phyloP scores from a whole-genome alignment of 2,797 vertebrate genomes.

The Phoebastria nigripes region DNA sequence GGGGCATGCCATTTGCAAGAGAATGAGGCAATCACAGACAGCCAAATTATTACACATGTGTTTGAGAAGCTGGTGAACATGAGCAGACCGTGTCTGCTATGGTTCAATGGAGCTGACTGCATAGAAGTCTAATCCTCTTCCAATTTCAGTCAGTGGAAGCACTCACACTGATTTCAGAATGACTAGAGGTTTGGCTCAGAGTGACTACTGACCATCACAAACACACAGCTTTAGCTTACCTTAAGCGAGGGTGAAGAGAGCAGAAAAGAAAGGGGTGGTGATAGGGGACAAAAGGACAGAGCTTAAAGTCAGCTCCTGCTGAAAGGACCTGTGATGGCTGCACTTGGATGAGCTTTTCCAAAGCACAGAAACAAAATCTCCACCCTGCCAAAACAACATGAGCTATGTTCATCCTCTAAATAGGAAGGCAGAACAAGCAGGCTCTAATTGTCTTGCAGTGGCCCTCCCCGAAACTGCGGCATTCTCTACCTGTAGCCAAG shows the following conservation, averaged over 20 bases:
- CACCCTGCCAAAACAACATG: background rate
- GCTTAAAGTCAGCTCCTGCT: background rate
- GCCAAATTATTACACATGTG: background rate
- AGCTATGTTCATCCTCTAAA: background rate
- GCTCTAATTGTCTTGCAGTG: background rate
- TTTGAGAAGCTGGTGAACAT: background rate
- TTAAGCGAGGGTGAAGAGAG: background rate
- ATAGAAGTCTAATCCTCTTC: slow-evolving; percentile 28
- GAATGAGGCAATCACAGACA: background rate
- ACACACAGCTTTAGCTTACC: background rate
- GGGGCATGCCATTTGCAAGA: background rate
- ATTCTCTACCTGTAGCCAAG: slow-evolving; percentile 12
- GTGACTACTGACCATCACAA: background rate
- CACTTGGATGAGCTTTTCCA: background rate
- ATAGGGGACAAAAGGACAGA: background rate
- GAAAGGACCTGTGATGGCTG: background rate
- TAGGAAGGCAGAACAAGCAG: background rate
- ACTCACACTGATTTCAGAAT: background rate
- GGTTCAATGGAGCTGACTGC: background rate
- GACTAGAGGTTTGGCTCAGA: background rate
- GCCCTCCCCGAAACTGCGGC: background rate
- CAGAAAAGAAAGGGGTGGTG: background rate
- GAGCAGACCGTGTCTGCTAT: background rate
- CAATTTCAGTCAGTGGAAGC: background rate
- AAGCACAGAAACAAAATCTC: background rate